Evolutionary conservation across 2,888 invertebrate genomes (phyloP), one percentile per base, ranked within the genome.

Genomic region (Hirtodrosophila confusa): DNA sequence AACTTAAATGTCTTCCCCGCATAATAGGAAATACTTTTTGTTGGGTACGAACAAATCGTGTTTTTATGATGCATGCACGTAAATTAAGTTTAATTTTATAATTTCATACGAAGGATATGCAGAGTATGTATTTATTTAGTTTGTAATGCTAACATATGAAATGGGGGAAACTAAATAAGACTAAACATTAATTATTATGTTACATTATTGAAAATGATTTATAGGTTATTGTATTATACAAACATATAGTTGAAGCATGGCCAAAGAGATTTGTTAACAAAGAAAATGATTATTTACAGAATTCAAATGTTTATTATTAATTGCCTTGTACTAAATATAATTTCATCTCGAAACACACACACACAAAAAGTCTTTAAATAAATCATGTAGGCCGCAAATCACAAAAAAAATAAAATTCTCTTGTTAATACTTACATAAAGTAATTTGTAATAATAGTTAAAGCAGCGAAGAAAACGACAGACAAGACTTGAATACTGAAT

Each of bases 401-500:
- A 48, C 29, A 41, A 47, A 44, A 2, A 47, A 40, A 12, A 37
- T 11, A 24, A 37, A 43, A 45, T 47, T 53, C 29, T 75, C 75
- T 70, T 75, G 75, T 73, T 73, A 75, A 64, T 57, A 64, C 9
- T 29, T 41, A 36, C 56, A 57, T 66, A 58, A 56, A 27, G 36
- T 39, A 58, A 60, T 65, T 48, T 50, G 49, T 56, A 47, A 57
- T 68, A 66, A 68, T 71, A 76, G 50, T 48, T 60, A 64, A 55
- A 63, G 69, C 50, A 65, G 53, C 75, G 48, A 55, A 29, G 35
- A 48, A 55, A 56, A 54, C 48, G 71, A 79, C 62, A 73, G 61
- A 83, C 77, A 86, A 85, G 83, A 82, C 80, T 87, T 85, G 69
- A 86, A 69, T 62, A 75, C 63, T 64, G 58, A 80, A 75, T 65